Percentiles rank a stretch among this genome's conserved stretches.
Evolutionary conservation across 64 coral and sea anemone genomes (phyloP).

Genomic region (Anthopleura sola): DNA sequence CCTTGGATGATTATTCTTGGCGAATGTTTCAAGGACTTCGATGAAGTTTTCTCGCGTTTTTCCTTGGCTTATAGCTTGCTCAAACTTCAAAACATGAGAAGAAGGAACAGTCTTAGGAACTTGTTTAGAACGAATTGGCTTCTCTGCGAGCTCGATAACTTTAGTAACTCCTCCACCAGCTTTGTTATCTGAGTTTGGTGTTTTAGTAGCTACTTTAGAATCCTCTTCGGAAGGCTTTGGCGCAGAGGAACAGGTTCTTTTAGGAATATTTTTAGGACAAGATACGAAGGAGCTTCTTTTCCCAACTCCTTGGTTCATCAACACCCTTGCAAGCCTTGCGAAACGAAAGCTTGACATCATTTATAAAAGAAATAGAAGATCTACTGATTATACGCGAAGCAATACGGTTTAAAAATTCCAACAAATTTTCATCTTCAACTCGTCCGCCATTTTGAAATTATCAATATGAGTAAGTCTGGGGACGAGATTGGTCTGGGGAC

Average conservation of each 20-base stretch:
- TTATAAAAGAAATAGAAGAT: not conserved
- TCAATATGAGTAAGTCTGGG: not conserved
- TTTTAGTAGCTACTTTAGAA: not conserved
- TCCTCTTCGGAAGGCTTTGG: not conserved
- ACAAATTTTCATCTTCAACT: not conserved
- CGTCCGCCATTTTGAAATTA: constrained; percentile 13
- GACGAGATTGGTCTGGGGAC: not conserved
- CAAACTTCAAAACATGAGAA: constrained; percentile 55
- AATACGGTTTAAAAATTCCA: not conserved
- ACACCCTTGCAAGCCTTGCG: not conserved
- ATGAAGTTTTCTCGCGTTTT: constrained; percentile 69
- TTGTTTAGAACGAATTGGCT: constrained; percentile 16
- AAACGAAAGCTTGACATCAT: not conserved
- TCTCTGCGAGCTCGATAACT: constrained; percentile 7
- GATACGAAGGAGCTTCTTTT: not conserved
- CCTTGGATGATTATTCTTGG: constrained; percentile 47
- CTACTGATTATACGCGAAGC: not conserved
- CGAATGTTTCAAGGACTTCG: constrained; percentile 65
- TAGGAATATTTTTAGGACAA: not conserved
- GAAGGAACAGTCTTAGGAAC: constrained; percentile 38
- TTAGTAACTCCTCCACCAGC: not conserved
- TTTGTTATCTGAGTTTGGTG: not conserved
- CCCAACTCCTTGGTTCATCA: not conserved
- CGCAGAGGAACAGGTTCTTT: not conserved
- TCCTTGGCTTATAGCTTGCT: constrained; percentile 41